Percentiles rank a stretch among this genome's conserved stretches.
Evolutionary conservation across 2,797 vertebrate genomes (phyloP).

Genomic region (Serranus cabrilla): DNA sequence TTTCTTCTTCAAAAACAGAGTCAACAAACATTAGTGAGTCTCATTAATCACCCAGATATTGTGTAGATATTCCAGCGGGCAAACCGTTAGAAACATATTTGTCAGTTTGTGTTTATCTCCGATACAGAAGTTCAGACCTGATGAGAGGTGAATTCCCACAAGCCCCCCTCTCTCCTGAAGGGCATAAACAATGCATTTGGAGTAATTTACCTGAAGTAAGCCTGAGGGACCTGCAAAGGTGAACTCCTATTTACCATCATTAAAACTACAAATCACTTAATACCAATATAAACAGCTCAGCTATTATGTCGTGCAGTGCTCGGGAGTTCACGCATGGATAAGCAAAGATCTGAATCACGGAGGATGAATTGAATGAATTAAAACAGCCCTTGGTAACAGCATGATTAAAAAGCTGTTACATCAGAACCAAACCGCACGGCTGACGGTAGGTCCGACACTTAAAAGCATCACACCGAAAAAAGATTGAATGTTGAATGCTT

Average conservation of each 20-base stretch:
- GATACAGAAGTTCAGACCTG: slow-evolving; percentile 71
- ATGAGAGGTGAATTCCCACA: slow-evolving; percentile 79
- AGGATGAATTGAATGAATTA: slow-evolving; percentile 84
- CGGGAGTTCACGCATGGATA: slow-evolving; percentile 80
- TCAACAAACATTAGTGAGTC: slow-evolving; percentile 45
- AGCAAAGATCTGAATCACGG: slow-evolving; percentile 82
- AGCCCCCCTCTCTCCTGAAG: slow-evolving; percentile 72
- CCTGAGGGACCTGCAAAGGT: slow-evolving; percentile 83
- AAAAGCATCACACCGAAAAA: slow-evolving; percentile 42
- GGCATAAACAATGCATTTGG: slow-evolving; percentile 83
- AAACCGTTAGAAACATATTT: slow-evolving; percentile 68
- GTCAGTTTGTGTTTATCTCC: slow-evolving; percentile 76
- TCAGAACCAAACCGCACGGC: slow-evolving; percentile 61
- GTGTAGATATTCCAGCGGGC: slow-evolving; percentile 58
- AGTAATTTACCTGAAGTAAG: slow-evolving; percentile 87
- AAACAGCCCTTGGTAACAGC: slow-evolving; percentile 84
- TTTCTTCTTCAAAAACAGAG: slow-evolving; percentile 25
- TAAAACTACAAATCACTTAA: slow-evolving; percentile 89
- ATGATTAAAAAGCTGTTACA: slow-evolving; percentile 84
- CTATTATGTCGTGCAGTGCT: slow-evolving; percentile 79
- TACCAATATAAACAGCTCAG: slow-evolving; percentile 86
- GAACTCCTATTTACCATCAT: slow-evolving; percentile 86
- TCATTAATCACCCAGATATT: slow-evolving; percentile 60
- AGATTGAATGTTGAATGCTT: slow-evolving; percentile 73
- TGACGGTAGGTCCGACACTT: slow-evolving; percentile 55